A percentile compares a stretch with the other conserved stretches of the same genome.
Evolutionary conservation across 2,797 vertebrate genomes (phyloP).

Genomic region (Anguilla pacifica): DNA sequence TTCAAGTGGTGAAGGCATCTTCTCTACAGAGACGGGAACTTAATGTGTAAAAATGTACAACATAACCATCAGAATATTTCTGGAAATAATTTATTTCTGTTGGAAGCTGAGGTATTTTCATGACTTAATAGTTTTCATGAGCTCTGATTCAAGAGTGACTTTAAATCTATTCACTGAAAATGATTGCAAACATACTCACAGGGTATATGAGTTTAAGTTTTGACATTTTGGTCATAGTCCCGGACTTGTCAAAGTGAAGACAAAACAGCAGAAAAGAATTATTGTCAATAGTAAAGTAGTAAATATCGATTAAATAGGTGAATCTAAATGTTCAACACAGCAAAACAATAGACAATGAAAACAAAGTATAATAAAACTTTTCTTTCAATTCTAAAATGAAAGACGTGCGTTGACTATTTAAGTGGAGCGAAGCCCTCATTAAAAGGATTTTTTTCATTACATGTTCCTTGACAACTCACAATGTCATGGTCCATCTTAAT

Average conservation of each 20-base stretch:
- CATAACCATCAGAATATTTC: not conserved
- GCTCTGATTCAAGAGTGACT: not conserved
- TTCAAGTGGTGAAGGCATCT: not conserved
- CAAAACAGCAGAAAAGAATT: not conserved
- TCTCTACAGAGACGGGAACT: not conserved
- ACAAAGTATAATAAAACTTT: not conserved
- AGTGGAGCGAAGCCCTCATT: not conserved
- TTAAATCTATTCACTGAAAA: not conserved
- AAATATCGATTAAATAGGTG: not conserved
- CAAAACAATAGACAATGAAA: not conserved
- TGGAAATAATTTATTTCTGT: not conserved
- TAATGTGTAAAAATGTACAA: not conserved
- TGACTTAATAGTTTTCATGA: not conserved
- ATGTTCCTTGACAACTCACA: not conserved
- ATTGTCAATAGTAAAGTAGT: not conserved
- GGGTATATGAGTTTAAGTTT: not conserved
- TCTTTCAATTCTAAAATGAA: not conserved
- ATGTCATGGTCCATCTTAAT: slow-evolving; percentile 5
- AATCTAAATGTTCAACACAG: not conserved
- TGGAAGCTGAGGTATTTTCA: not conserved
- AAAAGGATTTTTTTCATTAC: not conserved
- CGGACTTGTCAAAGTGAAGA: not conserved
- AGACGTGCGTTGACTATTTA: not conserved
- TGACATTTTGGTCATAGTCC: not conserved
- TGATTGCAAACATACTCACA: not conserved